Conservation (phyloP, 2,797 vertebrate genomes). For the Rhabdomys pumilio region DNA sequence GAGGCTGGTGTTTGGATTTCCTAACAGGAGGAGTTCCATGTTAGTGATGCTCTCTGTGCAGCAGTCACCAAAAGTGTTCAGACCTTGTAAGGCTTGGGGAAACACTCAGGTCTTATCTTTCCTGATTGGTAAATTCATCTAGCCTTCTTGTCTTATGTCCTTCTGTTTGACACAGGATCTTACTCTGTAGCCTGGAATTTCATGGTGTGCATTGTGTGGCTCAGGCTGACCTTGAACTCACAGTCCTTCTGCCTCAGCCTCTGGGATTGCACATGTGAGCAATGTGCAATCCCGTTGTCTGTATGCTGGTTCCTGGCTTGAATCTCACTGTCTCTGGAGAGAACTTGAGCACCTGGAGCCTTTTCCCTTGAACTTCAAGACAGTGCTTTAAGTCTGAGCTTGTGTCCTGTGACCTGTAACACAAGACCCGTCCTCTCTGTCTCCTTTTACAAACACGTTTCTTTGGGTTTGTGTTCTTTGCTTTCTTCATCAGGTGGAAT, state of each 20-base stretch:
- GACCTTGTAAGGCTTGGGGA: background rate
- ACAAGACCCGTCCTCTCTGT: background rate
- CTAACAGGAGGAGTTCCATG: conserved; percentile 11
- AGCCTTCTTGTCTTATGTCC: background rate
- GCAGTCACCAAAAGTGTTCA: background rate
- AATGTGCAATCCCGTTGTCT: no score
- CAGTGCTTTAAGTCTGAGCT: background rate
- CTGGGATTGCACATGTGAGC: background rate
- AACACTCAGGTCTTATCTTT: conserved; percentile 28
- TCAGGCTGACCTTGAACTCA: background rate
- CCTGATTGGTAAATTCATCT: background rate
- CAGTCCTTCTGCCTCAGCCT: background rate
- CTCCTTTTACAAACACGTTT: background rate
- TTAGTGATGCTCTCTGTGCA: background rate
- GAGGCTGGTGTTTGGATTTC: conserved; percentile 25
- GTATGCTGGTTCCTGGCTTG: background rate
- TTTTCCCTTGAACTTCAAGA: conserved; percentile 48
- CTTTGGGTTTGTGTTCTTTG: conserved; percentile 1
- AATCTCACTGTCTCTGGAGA: background rate
- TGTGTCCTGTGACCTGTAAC: background rate
- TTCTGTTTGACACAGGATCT: background rate
- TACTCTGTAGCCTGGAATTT: background rate
- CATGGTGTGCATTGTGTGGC: background rate
- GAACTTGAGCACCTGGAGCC: background rate
- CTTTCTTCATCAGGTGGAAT: conserved; percentile 48